These are phyloP conservation scores for Spisula subtruncata DNA, from an alignment of 2,888 invertebrate species.

Conservation along the genomic window DNA sequence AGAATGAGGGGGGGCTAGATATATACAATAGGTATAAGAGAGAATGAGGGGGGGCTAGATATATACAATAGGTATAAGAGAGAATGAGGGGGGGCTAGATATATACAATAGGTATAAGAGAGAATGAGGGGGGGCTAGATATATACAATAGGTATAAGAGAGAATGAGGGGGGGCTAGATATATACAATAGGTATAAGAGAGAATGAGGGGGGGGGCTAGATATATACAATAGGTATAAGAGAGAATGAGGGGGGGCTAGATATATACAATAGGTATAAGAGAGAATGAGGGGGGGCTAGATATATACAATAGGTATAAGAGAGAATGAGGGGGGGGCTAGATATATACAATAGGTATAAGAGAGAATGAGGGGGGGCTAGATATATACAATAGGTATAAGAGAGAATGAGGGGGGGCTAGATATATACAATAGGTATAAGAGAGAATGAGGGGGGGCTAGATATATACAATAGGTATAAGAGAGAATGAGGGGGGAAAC, in stretches of 20 bases:
- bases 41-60: slow-evolving; percentile 10
- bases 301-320: slow-evolving; percentile 40
- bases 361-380: too few species aligned
- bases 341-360: slow-evolving; percentile 42
- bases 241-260: too few species aligned
- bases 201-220: too few species aligned
- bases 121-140: slow-evolving; percentile 10
- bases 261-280: slow-evolving; percentile 40
- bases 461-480: slow-evolving; percentile 43
- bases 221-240: slow-evolving; percentile 40
- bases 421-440: slow-evolving; percentile 42
- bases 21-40: slow-evolving; percentile 36
- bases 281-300: too few species aligned
- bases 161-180: slow-evolving; percentile 2
- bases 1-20: slow-evolving; percentile 10
- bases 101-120: slow-evolving; percentile 36
- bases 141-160: slow-evolving; percentile 36
- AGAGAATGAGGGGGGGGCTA: too few species aligned
- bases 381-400: slow-evolving; percentile 42
- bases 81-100: slow-evolving; percentile 10
- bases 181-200: slow-evolving; percentile 40
- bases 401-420: too few species aligned
- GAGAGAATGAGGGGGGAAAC: slow-evolving; percentile 16
- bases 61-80: slow-evolving; percentile 36
- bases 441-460: too few species aligned